Evolutionary conservation across 2,113 vertebrate species (phyloP).

Genomic region (Phycodurus eques): DNA sequence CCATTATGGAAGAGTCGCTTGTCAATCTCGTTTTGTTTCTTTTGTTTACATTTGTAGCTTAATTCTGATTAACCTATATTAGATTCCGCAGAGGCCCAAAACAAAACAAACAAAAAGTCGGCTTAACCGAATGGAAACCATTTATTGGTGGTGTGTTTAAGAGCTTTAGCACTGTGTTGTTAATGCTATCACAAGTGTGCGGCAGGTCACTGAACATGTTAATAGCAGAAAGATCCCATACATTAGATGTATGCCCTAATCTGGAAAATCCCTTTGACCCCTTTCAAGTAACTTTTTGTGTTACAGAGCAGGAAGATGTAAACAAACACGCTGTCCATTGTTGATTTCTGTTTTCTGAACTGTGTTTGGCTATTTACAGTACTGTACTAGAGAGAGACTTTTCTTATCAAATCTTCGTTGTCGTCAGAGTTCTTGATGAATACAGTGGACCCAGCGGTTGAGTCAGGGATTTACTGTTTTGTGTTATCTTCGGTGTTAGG

Average conservation of each 20-base stretch:
- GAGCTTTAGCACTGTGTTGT: constrained; percentile 44
- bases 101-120: constrained; percentile 33
- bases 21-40: background rate
- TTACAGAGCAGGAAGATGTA: background rate
- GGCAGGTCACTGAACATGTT: background rate
- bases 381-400: no score
- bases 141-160: constrained; percentile 29
- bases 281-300: constrained; percentile 32
- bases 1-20: background rate
- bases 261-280: constrained; percentile 42
- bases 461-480: no score
- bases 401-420: no score
- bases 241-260: constrained; percentile 43
- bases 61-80: constrained; percentile 34
- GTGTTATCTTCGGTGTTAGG: no score
- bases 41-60: constrained; percentile 1
- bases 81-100: constrained; percentile 19
- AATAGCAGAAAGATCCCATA: constrained; percentile 28
- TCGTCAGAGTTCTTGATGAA: no score
- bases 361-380: no score
- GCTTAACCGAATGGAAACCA: constrained; percentile 43
- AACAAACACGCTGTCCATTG: no score
- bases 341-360: no score
- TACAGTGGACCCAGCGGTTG: no score
- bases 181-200: constrained; percentile 43